These are phyloP conservation scores for Syrmaticus mikado DNA, from an alignment of 2,113 vertebrate genomes.

Conservation along the genomic window DNA sequence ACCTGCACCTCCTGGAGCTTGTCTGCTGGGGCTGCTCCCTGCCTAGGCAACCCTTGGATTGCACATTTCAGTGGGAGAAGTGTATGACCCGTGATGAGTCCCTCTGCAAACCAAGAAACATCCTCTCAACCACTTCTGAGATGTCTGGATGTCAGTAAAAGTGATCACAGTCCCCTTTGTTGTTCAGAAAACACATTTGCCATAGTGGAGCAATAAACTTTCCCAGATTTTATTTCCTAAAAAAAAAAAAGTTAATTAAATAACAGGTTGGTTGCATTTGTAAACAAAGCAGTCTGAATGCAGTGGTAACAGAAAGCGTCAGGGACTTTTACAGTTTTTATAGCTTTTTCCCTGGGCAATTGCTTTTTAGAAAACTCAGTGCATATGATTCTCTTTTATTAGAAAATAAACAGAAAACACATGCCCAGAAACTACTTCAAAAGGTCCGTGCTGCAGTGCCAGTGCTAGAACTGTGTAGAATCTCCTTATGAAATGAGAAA, in stretches of 20 bases:
- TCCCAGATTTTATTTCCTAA: background rate
- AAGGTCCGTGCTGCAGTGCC: background rate
- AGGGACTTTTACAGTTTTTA: slow-evolving; percentile 24
- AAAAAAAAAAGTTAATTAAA: background rate
- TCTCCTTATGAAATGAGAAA: background rate
- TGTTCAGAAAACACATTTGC: background rate
- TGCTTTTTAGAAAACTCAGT: slow-evolving; percentile 27
- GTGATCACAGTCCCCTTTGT: background rate
- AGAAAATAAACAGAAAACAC: slow-evolving; percentile 48
- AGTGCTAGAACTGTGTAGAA: background rate
- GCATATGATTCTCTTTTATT: slow-evolving; percentile 20
- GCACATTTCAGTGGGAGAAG: background rate
- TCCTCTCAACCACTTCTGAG: slow-evolving; percentile 8
- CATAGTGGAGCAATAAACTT: slow-evolving; percentile 32
- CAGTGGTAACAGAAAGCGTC: background rate
- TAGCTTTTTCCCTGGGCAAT: background rate
- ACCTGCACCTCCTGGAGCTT: background rate
- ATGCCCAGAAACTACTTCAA: slow-evolving; percentile 27
- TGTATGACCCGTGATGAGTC: background rate
- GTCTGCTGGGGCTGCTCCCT: background rate
- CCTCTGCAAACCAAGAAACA: background rate
- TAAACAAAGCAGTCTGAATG: slow-evolving; percentile 47
- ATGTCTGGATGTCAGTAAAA: slow-evolving; percentile 4
- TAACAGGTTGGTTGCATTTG: slow-evolving; percentile 18
- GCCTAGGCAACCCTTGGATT: background rate